Conservation (phyloP, 2,888 invertebrate species). For the Dryocosmus kuriphilus region DNA sequence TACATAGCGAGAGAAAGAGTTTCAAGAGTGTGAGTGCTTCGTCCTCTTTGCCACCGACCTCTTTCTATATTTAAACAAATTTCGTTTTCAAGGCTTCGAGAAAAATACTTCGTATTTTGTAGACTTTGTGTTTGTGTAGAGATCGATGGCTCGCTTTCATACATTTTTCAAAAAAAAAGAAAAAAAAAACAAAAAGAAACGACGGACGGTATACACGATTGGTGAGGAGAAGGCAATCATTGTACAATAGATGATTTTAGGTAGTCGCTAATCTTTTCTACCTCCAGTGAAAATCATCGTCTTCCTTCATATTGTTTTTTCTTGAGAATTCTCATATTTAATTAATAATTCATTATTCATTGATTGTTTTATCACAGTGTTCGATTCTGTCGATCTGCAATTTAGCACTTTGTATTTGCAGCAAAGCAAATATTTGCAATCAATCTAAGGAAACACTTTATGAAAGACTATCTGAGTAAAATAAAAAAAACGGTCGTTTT, state of each 20-base stretch:
- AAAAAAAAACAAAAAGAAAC: too few relatives aligned
- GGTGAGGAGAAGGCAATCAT: conserved; percentile 13
- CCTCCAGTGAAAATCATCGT: conserved; percentile 12
- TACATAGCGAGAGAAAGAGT: conserved; percentile 64
- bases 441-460: background rate
- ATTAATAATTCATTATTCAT: background rate
- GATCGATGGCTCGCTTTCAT: background rate
- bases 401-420: background rate
- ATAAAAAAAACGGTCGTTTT: background rate
- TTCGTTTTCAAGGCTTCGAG: background rate
- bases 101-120: background rate
- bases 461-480: conserved; percentile 2
- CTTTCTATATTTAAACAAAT: conserved; percentile 42
- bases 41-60: conserved; percentile 44
- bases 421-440: conserved; percentile 5
- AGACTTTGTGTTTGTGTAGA: background rate
- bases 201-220: background rate
- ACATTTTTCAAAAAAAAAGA: background rate
- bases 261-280: conserved; percentile 14
- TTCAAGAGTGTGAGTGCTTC: conserved; percentile 61
- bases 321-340: background rate
- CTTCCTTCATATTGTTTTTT: conserved; percentile 5
- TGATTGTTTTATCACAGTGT: background rate
- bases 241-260: conserved; percentile 19
- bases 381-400: background rate